A percentile compares a stretch with the other conserved stretches of the same genome.
Conservation (phyloP, 1,140 invertebrate genomes). For the Nilaparvata lugens region DNA sequence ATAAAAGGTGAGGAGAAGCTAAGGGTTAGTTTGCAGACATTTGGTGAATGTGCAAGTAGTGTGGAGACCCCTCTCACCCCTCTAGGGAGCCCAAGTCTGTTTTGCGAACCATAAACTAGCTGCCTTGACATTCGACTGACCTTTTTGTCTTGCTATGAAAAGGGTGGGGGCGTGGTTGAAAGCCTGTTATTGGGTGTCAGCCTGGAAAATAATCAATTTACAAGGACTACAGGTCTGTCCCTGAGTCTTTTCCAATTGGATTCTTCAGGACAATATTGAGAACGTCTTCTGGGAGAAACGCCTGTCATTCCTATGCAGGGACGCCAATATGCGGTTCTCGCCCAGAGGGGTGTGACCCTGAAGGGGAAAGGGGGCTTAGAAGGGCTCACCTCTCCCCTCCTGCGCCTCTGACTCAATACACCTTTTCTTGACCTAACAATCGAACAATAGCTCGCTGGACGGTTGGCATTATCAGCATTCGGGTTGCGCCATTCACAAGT, state of each 20-base stretch:
- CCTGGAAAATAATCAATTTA: constrained; percentile 1
- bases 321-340: background rate
- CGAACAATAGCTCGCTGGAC: too few species aligned
- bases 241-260: constrained; percentile 1
- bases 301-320: background rate
- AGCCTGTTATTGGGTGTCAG: background rate
- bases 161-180: background rate
- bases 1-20: too few species aligned
- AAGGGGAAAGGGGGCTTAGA: too few species aligned
- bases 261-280: background rate
- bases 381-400: too few species aligned
- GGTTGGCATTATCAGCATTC: too few species aligned
- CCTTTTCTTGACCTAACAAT: too few species aligned
- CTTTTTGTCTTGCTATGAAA: background rate
- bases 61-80: too few species aligned
- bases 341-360: background rate
- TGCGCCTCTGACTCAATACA: too few species aligned
- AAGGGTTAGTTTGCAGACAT: too few species aligned
- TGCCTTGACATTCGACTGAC: background rate
- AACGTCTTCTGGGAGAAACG: background rate
- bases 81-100: too few species aligned
- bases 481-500: too few species aligned
- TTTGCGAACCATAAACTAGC: background rate
- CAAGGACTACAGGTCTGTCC: background rate
- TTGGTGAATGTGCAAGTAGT: too few species aligned